A percentile compares a stretch with the other conserved stretches of the same genome.
phyloP scores from a whole-genome alignment of 2,113 vertebrate species.

The Colaptes auratus region DNA sequence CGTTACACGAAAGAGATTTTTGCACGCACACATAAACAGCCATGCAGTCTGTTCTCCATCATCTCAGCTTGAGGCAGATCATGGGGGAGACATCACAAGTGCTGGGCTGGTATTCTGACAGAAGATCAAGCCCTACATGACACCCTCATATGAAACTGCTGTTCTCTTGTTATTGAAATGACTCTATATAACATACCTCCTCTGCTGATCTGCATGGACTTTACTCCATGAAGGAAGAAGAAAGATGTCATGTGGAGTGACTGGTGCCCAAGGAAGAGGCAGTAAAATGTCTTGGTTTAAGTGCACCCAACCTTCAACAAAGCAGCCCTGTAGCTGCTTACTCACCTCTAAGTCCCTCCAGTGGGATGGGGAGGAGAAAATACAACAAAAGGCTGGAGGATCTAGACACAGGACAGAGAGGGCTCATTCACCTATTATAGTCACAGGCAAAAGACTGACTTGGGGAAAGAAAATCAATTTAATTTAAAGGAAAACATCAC shows the following conservation, averaged over 20 bases:
- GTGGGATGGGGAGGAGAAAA: too few relatives aligned
- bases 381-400: too few relatives aligned
- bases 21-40: neutral
- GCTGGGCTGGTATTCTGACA: neutral
- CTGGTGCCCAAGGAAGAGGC: neutral
- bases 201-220: neutral
- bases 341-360: too few relatives aligned
- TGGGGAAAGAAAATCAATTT: too few relatives aligned
- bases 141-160: neutral
- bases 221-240: neutral
- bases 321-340: too few relatives aligned
- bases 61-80: neutral
- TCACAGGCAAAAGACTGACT: too few relatives aligned
- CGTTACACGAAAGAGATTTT: neutral
- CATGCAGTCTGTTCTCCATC: neutral
- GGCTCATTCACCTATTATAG: too few relatives aligned
- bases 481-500: too few relatives aligned
- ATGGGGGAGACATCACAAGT: fast-evolving
- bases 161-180: fast-evolving
- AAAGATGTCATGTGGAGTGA: neutral
- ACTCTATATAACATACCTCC: fast-evolving
- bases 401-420: too few relatives aligned
- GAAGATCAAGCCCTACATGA: neutral
- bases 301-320: too few relatives aligned
- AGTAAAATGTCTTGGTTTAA: neutral